Percentiles rank a stretch among this genome's conserved stretches.
These are phyloP conservation scores for Trisateles emortualis DNA, from an alignment of 2,888 invertebrate species.

Conservation along the genomic window DNA sequence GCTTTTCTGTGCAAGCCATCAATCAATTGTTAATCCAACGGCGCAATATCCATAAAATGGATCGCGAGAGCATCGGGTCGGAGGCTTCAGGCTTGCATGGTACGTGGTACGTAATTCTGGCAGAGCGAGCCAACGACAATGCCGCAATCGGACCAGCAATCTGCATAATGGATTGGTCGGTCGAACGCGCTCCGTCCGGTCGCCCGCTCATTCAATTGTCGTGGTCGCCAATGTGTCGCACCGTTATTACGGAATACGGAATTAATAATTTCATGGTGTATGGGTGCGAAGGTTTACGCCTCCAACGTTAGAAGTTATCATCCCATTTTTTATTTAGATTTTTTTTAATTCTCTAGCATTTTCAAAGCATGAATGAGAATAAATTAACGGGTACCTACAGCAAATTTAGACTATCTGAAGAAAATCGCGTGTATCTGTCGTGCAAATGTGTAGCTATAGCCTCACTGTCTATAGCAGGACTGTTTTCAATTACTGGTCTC, in stretches of 20 bases:
- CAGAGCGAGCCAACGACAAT: constrained; percentile 78
- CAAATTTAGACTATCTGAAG: too few relatives aligned
- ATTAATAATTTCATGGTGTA: constrained; percentile 75
- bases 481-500: too few relatives aligned
- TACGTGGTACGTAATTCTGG: constrained; percentile 69
- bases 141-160: constrained; percentile 84
- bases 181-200: constrained; percentile 76
- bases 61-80: constrained; percentile 51
- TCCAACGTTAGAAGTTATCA: constrained; percentile 27
- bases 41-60: constrained; percentile 76
- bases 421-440: too few relatives aligned
- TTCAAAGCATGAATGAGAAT: too few relatives aligned
- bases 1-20: constrained; percentile 69
- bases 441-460: too few relatives aligned
- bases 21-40: constrained; percentile 80
- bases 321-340: neutral
- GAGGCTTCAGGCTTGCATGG: constrained; percentile 44
- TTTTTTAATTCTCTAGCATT: neutral
- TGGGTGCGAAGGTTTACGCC: constrained; percentile 34
- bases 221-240: constrained; percentile 79
- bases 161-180: constrained; percentile 86
- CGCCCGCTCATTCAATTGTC: constrained; percentile 84
- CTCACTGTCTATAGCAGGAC: too few relatives aligned
- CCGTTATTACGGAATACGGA: constrained; percentile 81
- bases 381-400: too few relatives aligned